These are phyloP conservation scores for Ostrea edulis DNA, from an alignment of 1,140 invertebrate species.

Conservation along the genomic window DNA sequence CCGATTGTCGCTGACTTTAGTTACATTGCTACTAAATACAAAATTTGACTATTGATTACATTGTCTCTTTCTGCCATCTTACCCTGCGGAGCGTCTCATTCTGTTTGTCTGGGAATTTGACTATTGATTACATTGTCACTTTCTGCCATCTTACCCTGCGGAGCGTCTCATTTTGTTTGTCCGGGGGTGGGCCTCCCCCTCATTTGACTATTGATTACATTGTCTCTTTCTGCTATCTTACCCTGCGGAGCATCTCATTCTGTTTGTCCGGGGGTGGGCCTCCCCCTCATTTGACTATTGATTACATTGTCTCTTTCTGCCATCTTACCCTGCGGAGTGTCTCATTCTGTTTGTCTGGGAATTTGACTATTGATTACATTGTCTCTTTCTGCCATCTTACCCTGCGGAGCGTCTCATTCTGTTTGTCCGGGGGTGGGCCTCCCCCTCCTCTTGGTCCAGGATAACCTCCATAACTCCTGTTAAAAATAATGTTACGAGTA, in stretches of 20 bases:
- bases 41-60: too few species aligned
- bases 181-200: not conserved
- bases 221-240: too few species aligned
- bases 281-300: not conserved
- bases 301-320: too few species aligned
- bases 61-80: too few species aligned
- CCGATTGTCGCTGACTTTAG: too few species aligned
- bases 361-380: slow-evolving; percentile 5
- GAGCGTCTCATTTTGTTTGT: not conserved
- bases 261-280: not conserved
- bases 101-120: too few species aligned
- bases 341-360: not conserved
- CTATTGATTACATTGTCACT: too few species aligned
- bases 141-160: not conserved
- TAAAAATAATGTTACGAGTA: not conserved
- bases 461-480: slow-evolving; percentile 37
- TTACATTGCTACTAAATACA: too few species aligned
- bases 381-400: not conserved
- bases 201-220: slow-evolving; percentile 1
- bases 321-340: not conserved
- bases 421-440: not conserved
- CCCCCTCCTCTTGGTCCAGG: slow-evolving; percentile 3
- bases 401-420: slow-evolving; percentile 18
- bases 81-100: too few species aligned
- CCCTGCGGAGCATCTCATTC: slow-evolving; percentile 12